Percentiles rank a stretch among this genome's conserved stretches.
These are phyloP conservation scores for Chloroceryle aenea DNA, from an alignment of 2,113 vertebrate genomes.

Conservation along the genomic window DNA sequence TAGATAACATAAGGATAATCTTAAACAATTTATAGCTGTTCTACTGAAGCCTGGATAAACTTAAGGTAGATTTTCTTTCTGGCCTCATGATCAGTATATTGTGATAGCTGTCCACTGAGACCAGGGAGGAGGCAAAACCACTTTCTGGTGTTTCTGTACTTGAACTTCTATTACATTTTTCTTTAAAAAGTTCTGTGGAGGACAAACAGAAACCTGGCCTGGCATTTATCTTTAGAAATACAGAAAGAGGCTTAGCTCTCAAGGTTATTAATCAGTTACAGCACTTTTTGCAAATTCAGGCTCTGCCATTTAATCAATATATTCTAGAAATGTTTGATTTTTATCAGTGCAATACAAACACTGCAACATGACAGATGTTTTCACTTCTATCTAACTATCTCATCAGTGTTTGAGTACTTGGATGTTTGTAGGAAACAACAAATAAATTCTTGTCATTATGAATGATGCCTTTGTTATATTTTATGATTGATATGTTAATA, in stretches of 20 bases:
- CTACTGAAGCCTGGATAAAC: not conserved
- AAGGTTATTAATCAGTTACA: not conserved
- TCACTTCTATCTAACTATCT: not conserved
- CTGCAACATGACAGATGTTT: not conserved
- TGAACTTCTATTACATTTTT: not conserved
- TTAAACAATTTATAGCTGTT: not conserved
- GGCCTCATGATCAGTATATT: not conserved
- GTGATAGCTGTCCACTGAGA: not conserved
- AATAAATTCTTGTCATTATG: not conserved
- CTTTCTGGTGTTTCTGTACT: not conserved
- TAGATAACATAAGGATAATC: not conserved
- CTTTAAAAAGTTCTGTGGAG: not conserved
- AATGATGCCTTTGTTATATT: not conserved
- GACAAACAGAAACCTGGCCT: not conserved
- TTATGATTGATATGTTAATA: not conserved
- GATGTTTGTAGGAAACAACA: not conserved
- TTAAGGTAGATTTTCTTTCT: not conserved
- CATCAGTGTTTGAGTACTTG: not conserved
- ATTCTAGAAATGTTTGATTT: not conserved
- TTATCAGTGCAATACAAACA: not conserved
- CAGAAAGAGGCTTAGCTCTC: not conserved
- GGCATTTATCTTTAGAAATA: not conserved
- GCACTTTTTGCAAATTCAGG: not conserved
- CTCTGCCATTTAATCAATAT: not conserved
- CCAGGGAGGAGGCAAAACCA: not conserved